Percentiles rank a stretch among this genome's conserved stretches.
Evolutionary conservation across 1,140 invertebrate genomes (phyloP).

Genomic region (Theocolax elegans): DNA sequence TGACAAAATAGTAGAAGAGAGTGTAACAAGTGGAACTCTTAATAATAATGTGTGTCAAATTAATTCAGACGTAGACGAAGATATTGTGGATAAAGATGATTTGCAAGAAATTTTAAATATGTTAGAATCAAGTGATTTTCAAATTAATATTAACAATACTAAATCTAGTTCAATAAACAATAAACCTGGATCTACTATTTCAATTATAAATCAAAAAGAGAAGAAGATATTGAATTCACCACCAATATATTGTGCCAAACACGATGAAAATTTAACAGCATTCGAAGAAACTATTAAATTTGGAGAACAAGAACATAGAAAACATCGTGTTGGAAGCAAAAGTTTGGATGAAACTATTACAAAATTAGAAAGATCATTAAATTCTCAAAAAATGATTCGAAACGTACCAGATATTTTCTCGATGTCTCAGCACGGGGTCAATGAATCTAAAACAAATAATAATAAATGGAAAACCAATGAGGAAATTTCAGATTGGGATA

Average conservation of each 20-base stretch:
- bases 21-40: constrained; percentile 44
- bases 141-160: constrained; percentile 19
- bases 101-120: constrained; percentile 60
- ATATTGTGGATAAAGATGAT: constrained; percentile 51
- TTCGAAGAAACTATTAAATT: constrained; percentile 5
- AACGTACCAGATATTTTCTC: not conserved
- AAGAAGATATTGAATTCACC: not conserved
- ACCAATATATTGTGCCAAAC: not conserved
- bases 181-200: not conserved
- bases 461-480: not conserved
- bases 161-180: not conserved
- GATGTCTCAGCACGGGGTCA: not conserved
- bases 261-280: not conserved
- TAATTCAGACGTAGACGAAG: constrained; percentile 44
- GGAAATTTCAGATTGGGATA: not conserved
- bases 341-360: constrained; percentile 33
- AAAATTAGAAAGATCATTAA: constrained; percentile 28
- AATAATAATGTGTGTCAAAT: constrained; percentile 36
- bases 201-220: not conserved
- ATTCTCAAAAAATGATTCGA: constrained; percentile 11
- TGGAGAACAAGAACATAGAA: not conserved
- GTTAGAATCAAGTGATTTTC: constrained; percentile 52
- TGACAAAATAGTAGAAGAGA: constrained; percentile 41
- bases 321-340: constrained; percentile 21
- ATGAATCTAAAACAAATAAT: not conserved